Percentiles rank a stretch among this genome's conserved stretches.
Evolutionary conservation across 2,113 vertebrate species (phyloP).

Genomic region (Eulemur macaco): DNA sequence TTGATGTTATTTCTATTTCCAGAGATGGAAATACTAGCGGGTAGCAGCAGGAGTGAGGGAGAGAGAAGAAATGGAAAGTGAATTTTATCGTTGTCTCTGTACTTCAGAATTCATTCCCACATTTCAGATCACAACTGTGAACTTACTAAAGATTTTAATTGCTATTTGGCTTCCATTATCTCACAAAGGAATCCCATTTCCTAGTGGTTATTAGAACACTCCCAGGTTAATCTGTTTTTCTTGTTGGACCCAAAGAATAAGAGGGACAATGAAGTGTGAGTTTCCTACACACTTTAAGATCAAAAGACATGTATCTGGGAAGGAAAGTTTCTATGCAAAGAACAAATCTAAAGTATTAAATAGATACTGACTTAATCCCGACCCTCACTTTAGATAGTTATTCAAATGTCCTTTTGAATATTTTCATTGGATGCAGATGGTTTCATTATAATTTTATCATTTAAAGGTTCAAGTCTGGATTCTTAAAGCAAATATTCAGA

Average conservation of each 20-base stretch:
- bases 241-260: not conserved
- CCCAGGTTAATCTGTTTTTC: not conserved
- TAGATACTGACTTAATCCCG: not conserved
- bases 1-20: not conserved
- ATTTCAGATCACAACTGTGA: conserved; percentile 2
- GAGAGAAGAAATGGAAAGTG: not conserved
- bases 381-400: not conserved
- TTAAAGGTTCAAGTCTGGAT: not conserved
- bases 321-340: not conserved
- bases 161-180: not conserved
- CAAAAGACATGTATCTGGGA: not conserved
- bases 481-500: conserved; percentile 9
- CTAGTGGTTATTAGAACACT: not conserved
- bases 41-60: not conserved
- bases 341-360: not conserved
- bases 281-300: not conserved
- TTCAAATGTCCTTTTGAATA: conserved; percentile 20
- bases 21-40: not conserved
- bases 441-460: not conserved
- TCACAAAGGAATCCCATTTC: not conserved
- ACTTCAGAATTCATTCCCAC: not conserved
- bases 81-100: not conserved
- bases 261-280: not conserved
- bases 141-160: not conserved
- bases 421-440: not conserved